Conservation (phyloP, 2,888 invertebrate genomes). For the Mactromeris polynyma region DNA sequence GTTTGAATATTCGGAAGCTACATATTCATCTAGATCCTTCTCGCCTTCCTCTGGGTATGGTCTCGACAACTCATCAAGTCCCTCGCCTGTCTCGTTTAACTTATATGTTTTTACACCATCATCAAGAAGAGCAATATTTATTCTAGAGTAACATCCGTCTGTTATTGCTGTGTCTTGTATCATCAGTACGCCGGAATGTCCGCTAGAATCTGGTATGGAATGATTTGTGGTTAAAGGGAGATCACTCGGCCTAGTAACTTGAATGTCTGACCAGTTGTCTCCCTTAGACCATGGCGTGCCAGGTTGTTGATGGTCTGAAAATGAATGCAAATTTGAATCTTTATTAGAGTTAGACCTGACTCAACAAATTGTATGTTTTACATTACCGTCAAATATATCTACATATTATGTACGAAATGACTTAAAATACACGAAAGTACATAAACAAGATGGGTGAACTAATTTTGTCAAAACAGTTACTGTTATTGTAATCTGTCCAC, state of each 20-base stretch:
- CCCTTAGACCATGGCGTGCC: conserved; percentile 1
- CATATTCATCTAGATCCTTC: not conserved
- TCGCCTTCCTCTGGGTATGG: not conserved
- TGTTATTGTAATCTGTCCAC: too few relatives aligned
- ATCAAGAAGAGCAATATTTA: not conserved
- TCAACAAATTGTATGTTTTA: too few relatives aligned
- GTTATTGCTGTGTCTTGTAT: not conserved
- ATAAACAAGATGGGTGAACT: too few relatives aligned
- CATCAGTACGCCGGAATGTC: not conserved
- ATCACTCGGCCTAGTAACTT: conserved; percentile 15
- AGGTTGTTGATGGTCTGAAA: conserved; percentile 10
- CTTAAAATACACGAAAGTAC: too few relatives aligned
- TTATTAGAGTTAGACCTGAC: not conserved
- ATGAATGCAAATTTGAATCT: not conserved
- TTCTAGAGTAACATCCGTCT: not conserved
- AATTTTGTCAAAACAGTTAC: too few relatives aligned
- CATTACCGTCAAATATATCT: too few relatives aligned
- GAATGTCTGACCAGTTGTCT: not conserved
- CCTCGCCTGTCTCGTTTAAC: not conserved
- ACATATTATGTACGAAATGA: too few relatives aligned
- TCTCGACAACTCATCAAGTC: not conserved
- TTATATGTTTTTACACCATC: not conserved
- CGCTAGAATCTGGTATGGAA: not conserved
- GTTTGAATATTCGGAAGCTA: conserved; percentile 18
- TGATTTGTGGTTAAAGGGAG: conserved; percentile 21